Evolutionary conservation across 2,888 invertebrate genomes (phyloP).

Genomic region (Nezara viridula): DNA sequence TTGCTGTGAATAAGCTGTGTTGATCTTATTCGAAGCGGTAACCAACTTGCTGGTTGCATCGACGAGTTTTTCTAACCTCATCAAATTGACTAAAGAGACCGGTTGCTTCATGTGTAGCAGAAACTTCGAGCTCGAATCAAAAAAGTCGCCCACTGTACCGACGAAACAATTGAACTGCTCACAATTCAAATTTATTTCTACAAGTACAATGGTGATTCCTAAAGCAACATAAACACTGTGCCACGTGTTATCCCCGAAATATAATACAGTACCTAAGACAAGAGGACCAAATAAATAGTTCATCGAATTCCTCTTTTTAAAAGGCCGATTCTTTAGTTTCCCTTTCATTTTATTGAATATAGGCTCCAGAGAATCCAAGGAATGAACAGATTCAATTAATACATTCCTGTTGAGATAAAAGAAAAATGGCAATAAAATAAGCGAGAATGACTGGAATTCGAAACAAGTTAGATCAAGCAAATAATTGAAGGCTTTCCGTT

Average conservation of each 20-base stretch:
- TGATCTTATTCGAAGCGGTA: background rate
- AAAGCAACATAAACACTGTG: background rate
- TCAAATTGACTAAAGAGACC: background rate
- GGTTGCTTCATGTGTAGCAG: background rate
- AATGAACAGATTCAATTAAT: background rate
- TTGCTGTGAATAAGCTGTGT: background rate
- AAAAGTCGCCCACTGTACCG: background rate
- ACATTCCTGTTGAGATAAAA: background rate
- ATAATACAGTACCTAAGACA: background rate
- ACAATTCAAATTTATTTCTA: background rate
- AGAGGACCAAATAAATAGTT: background rate
- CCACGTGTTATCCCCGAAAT: background rate
- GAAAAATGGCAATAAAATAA: background rate
- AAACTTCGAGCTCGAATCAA: background rate
- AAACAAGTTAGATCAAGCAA: background rate
- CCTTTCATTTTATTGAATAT: background rate
- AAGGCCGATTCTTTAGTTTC: background rate
- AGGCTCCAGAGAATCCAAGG: background rate
- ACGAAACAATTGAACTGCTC: background rate
- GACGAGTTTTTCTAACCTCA: background rate
- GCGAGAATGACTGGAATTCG: rapidly evolving
- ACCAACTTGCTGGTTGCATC: background rate
- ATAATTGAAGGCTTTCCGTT: too few species aligned
- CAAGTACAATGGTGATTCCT: background rate
- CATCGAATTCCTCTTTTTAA: background rate